Base-by-base conservation (phyloP, 2,888 invertebrate genomes). In the Bombyx huttoni region DNA sequence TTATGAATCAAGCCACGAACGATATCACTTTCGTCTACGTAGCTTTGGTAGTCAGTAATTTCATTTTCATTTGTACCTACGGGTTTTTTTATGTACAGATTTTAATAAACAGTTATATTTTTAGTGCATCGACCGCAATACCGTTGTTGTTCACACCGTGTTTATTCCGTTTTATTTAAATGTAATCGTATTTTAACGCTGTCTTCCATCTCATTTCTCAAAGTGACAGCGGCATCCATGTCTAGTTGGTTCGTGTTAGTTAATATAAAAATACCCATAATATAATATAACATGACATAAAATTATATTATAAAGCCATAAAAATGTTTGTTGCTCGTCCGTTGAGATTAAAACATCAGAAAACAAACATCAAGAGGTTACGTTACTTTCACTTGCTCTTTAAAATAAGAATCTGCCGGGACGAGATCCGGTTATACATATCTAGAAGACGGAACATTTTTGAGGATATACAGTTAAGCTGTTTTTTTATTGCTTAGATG, bases 21-120 rank as follows among this genome's bases (percentile, higher is more conserved):
- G 67, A 77, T 80, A 71, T 84, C 83, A 78, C 84, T 86, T 84
- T 86, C 80, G 68, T 76, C 75, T 65, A 65, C 73, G 68, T 69
- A 64, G 68, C 67, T 64, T 67, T 65, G 70, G 75, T 70, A 67
- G 65, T 7, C 61, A 56, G 72, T 75, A 75, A 80, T 81, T 78
- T 75, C 72, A 66, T 79, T 82, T 80, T 78, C 73, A 70, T 74
- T 78, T 64, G 63, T 63, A 76, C n/a, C n/a, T n/a, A n/a, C 74
- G 68, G 70, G 65, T 62, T 62, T 60, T 62, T 64, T 60, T 63
- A 63, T 48, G 12, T 13, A 51, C 9, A 8, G 35, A 35, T 35
- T 7, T 35, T 35, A 35, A 8, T 35, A 7, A 8, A 35, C 35
- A 35, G 7, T 35, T 7, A 35, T 35, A 35, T 8, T n/a, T 24